Conservation (phyloP, 2,113 vertebrate species). For the Myiozetetes cayanensis region DNA sequence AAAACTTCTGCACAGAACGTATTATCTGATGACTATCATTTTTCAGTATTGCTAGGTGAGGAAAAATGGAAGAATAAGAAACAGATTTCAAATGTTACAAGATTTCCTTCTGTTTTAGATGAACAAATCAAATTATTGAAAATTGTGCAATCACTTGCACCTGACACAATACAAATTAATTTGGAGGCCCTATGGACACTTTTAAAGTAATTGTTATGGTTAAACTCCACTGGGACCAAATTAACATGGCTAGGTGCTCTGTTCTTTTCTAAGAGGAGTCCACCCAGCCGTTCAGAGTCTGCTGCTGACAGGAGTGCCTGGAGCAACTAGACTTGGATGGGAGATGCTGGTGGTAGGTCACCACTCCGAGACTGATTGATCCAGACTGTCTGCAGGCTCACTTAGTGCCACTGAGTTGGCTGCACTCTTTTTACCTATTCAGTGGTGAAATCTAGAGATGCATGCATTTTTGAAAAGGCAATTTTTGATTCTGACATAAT, state of each 20-base stretch:
- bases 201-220: neutral
- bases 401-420: neutral
- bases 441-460: neutral
- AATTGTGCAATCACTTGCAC: neutral
- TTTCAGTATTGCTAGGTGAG: neutral
- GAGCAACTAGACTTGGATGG: neutral
- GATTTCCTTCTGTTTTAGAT: neutral
- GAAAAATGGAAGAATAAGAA: neutral
- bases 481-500: conserved; percentile 26
- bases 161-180: neutral
- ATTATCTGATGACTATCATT: neutral
- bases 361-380: neutral
- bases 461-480: neutral
- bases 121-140: neutral
- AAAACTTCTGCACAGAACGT: neutral
- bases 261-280: neutral
- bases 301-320: neutral
- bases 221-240: neutral
- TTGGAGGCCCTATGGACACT: neutral
- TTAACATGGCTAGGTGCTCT: neutral
- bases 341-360: neutral
- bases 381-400: conserved; percentile 26
- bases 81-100: neutral
- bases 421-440: conserved; percentile 12
- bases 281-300: neutral